Evolutionary conservation across 2,797 vertebrate genomes (phyloP).

Genomic region (Sebastes iracundus): DNA sequence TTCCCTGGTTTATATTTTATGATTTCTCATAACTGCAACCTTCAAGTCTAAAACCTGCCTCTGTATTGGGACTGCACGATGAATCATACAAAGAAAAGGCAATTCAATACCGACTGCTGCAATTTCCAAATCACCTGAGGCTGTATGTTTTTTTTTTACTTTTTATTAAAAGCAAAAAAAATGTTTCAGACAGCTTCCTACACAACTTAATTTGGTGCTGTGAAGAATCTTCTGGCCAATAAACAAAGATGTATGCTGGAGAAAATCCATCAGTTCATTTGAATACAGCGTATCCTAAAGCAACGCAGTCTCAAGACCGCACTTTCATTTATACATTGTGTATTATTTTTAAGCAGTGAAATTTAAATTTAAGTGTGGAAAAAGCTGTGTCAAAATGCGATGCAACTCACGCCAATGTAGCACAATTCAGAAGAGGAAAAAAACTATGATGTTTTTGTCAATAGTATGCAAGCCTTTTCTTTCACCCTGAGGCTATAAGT

Average conservation of each 20-base stretch:
- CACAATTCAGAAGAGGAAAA: background rate
- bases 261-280: slow-evolving; percentile 5
- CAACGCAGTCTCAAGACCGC: background rate
- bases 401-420: background rate
- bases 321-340: background rate
- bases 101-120: slow-evolving; percentile 29
- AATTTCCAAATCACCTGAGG: slow-evolving; percentile 33
- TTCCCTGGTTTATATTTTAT: background rate
- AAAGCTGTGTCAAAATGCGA: background rate
- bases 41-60: slow-evolving; percentile 5
- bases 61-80: background rate
- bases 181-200: slow-evolving; percentile 25
- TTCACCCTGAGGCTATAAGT: background rate
- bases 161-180: slow-evolving; percentile 17
- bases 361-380: background rate
- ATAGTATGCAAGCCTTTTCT: background rate
- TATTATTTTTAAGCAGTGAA: slow-evolving; percentile 2
- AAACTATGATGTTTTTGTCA: background rate
- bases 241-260: slow-evolving; percentile 10
- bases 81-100: slow-evolving; percentile 18
- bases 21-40: slow-evolving; percentile 10
- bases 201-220: slow-evolving; percentile 21
- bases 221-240: slow-evolving; percentile 22
- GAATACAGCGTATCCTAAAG: background rate
- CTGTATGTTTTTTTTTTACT: background rate